Evolutionary conservation across 2,797 vertebrate genomes (phyloP).

Genomic region (Acipenser oxyrinchus): DNA sequence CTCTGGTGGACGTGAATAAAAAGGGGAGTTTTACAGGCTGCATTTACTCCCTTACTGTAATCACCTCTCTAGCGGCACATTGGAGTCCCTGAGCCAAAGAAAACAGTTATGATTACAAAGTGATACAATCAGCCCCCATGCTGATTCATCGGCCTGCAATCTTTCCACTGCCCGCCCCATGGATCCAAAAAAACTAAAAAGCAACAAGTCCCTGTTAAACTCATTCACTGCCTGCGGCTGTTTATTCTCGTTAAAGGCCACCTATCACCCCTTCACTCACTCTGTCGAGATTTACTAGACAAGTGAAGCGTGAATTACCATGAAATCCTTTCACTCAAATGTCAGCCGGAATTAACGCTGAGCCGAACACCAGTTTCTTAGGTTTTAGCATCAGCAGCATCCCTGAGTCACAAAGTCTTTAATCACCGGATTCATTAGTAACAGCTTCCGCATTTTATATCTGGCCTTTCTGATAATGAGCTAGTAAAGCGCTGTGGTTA

Average conservation of each 20-base stretch:
- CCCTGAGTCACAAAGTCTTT: neutral
- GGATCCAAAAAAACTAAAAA: slow-evolving; percentile 22
- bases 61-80: slow-evolving; percentile 43
- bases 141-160: slow-evolving; percentile 45
- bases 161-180: slow-evolving; percentile 16
- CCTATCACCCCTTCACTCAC: slow-evolving; percentile 52
- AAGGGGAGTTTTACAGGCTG: slow-evolving; percentile 30
- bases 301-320: slow-evolving; percentile 56
- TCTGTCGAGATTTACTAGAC: slow-evolving; percentile 56
- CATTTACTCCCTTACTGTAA: slow-evolving; percentile 38
- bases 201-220: slow-evolving; percentile 44
- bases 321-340: slow-evolving; percentile 56
- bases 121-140: slow-evolving; percentile 43
- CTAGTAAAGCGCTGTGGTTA: too few species aligned
- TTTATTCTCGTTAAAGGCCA: slow-evolving; percentile 64
- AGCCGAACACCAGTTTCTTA: slow-evolving; percentile 16
- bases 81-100: slow-evolving; percentile 42
- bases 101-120: slow-evolving; percentile 50
- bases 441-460: too few species aligned
- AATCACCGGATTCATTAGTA: too few species aligned
- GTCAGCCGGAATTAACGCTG: slow-evolving; percentile 49
- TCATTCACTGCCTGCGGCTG: slow-evolving; percentile 44
- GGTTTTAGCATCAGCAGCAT: slow-evolving; percentile 6
- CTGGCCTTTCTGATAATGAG: too few species aligned
- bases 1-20: slow-evolving; percentile 22